Percentiles rank a stretch among this genome's conserved stretches.
Evolutionary conservation across 1,140 invertebrate species (phyloP).

Genomic region (Drosophila quadrilineata): DNA sequence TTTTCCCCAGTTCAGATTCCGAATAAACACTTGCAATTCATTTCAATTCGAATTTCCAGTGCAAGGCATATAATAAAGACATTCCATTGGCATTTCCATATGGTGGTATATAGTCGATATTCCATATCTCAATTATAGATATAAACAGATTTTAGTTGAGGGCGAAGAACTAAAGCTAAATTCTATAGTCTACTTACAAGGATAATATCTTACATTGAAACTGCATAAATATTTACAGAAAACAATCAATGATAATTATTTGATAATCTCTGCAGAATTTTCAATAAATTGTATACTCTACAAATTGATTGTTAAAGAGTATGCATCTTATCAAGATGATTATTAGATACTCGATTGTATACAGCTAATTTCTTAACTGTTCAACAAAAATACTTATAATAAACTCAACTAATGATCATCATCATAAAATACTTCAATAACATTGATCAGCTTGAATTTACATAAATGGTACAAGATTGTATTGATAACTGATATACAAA

Average conservation of each 20-base stretch:
- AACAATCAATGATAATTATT: neutral
- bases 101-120: neutral
- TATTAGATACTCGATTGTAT: conserved; percentile 3
- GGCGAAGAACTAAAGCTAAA: neutral
- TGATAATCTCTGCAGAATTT: neutral
- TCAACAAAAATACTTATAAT: neutral
- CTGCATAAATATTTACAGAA: neutral
- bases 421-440: conserved; percentile 12
- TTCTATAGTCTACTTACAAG: neutral
- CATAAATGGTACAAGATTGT: neutral
- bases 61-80: conserved; percentile 16
- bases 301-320: conserved; percentile 2
- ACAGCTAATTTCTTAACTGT: neutral
- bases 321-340: conserved; percentile 10
- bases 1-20: conserved; percentile 33
- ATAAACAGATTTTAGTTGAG: neutral
- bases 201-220: too few relatives aligned
- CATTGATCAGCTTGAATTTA: neutral
- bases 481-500: conserved; percentile 1
- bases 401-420: conserved; percentile 1
- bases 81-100: neutral
- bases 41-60: too few relatives aligned
- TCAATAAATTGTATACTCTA: neutral
- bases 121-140: neutral
- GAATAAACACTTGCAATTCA: conserved; percentile 45